Evolutionary conservation across 2,113 vertebrate species (phyloP), one percentile per base, ranked within the genome.

Genomic region (Strix aluco): DNA sequence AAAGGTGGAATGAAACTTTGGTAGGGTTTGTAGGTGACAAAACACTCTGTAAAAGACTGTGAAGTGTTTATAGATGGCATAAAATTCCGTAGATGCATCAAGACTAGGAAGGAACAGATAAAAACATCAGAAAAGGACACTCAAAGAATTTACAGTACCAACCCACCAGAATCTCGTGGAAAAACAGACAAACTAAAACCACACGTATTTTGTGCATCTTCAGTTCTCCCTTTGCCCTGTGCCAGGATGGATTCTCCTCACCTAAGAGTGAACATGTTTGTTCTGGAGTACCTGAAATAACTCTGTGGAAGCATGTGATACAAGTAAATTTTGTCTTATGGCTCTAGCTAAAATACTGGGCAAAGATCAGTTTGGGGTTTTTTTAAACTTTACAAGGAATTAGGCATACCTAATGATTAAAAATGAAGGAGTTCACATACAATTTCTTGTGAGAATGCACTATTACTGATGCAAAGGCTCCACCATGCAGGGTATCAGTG

Each of bases 351-450:
- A 86, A 87, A 67, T 16, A 69, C 25, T 32, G n/a, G 1, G 9
- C 38, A 65, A 40, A 82, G 13, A 79, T 16, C 21, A 71, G 5
- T 23, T 58, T 44, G 42, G 42, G 7, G 10, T 10, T 54, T 75
- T 73, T 57, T 49, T 44, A 22, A 13, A 11, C 26, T 55, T 34
- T 3, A 44, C 12, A 47, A 84, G 30, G 38, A 88, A 77, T 11
- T 18, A 36, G 69, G 6, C 29, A 46, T 29, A 80, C 22, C 23
- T 59, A 69, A 32, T 9, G 13, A 69, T 11, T 30, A 25, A 23
- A 84, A 55, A 4, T 1, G 3, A 69, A 72, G 58, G 20, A 2
- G 22, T 21, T 36, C 0, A 36, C 8, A 11, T 15, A 47, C 0
- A 1, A 30, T 59, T 86, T 81, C 72, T 44, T 30, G 23, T 18